phyloP scores from a whole-genome alignment of 2,888 invertebrate genomes.

The Hyppa rectilinea region DNA sequence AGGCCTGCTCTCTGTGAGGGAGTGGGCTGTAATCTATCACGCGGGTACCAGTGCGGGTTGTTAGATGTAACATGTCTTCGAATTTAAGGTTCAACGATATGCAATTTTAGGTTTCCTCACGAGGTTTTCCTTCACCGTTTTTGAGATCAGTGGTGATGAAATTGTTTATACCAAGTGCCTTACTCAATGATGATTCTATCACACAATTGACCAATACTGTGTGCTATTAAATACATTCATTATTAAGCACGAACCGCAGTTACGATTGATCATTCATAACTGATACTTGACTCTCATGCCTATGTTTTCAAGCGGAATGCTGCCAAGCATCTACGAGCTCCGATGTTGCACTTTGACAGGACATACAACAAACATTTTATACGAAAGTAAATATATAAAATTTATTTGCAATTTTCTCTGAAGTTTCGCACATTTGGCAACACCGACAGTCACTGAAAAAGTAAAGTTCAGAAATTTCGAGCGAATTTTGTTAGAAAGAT shows the following conservation, averaged over 20 bases:
- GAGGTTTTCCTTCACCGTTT: too few relatives aligned
- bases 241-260: conserved; percentile 19
- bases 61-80: too few relatives aligned
- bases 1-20: too few relatives aligned
- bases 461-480: conserved; percentile 14
- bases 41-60: too few relatives aligned
- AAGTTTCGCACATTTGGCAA: conserved; percentile 1
- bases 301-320: conserved; percentile 16
- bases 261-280: conserved; percentile 37
- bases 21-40: too few relatives aligned
- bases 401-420: not conserved
- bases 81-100: too few relatives aligned
- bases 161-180: too few relatives aligned
- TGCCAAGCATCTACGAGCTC: conserved; percentile 27
- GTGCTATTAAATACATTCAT: conserved; percentile 48
- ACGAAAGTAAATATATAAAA: conserved; percentile 3
- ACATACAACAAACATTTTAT: conserved; percentile 3
- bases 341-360: conserved; percentile 29
- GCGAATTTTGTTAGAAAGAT: not conserved
- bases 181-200: conserved; percentile 31
- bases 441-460: conserved; percentile 18
- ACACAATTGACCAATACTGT: conserved; percentile 40
- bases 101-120: too few relatives aligned
- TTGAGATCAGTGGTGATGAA: too few relatives aligned
- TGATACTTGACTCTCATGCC: conserved; percentile 19